Evolutionary conservation across 1,140 invertebrate species (phyloP).

Genomic region (Leucophenga varia): DNA sequence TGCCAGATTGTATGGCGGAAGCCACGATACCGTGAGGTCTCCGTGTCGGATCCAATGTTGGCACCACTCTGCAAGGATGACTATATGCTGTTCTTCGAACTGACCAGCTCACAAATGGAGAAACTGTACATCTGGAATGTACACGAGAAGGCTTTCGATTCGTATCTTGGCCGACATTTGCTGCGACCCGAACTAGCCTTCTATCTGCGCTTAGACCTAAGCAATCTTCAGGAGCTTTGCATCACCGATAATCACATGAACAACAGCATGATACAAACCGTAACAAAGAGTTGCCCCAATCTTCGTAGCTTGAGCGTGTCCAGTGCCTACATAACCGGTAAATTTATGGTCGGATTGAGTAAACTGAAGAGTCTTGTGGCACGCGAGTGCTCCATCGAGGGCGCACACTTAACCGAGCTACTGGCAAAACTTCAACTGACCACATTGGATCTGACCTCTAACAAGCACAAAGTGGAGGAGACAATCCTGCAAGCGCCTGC

Average conservation of each 20-base stretch:
- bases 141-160: slow-evolving; percentile 32
- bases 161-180: slow-evolving; percentile 38
- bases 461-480: slow-evolving; percentile 26
- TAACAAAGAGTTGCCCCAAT: slow-evolving; percentile 27
- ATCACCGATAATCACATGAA: slow-evolving; percentile 32
- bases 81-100: slow-evolving; percentile 39
- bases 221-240: slow-evolving; percentile 32
- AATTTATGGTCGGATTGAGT: slow-evolving; percentile 17
- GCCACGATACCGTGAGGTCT: slow-evolving; percentile 28
- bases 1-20: slow-evolving; percentile 34
- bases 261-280: slow-evolving; percentile 37
- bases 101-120: slow-evolving; percentile 31
- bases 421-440: slow-evolving; percentile 22
- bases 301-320: slow-evolving; percentile 32
- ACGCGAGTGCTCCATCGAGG: slow-evolving; percentile 33
- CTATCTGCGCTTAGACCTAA: slow-evolving; percentile 32
- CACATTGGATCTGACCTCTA: slow-evolving; percentile 30
- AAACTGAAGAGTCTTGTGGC: slow-evolving; percentile 28
- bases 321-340: slow-evolving; percentile 36
- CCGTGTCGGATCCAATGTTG: slow-evolving; percentile 28
- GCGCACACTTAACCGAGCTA: slow-evolving; percentile 19
- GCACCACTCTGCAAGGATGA: slow-evolving; percentile 31
- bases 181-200: slow-evolving; percentile 36
- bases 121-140: slow-evolving; percentile 36
- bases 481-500: slow-evolving; percentile 23